Evolutionary conservation across 1,140 invertebrate species (phyloP).

Genomic region (Scaptomyza graminum): DNA sequence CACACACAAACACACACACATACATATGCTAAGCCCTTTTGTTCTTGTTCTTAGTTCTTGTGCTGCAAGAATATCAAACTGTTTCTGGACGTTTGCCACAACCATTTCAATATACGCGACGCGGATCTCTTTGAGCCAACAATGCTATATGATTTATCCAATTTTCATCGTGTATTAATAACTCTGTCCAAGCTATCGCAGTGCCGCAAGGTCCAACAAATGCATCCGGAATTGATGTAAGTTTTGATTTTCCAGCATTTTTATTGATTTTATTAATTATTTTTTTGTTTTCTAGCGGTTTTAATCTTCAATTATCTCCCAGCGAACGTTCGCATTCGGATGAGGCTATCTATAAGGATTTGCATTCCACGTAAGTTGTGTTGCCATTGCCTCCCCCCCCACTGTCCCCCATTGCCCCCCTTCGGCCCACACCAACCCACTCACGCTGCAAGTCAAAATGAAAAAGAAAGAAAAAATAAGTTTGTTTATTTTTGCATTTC

Average conservation of each 20-base stretch:
- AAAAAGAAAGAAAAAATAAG: too few relatives aligned
- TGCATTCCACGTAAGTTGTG: slow-evolving; percentile 88
- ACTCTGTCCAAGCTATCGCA: slow-evolving; percentile 94
- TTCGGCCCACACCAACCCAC: too few relatives aligned
- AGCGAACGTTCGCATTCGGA: slow-evolving; percentile 88
- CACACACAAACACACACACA: neutral
- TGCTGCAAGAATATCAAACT: slow-evolving; percentile 97
- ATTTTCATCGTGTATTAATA: slow-evolving; percentile 96
- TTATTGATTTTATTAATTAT: neutral
- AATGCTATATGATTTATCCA: slow-evolving; percentile 96
- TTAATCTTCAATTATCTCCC: slow-evolving; percentile 86
- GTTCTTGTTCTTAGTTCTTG: slow-evolving; percentile 89
- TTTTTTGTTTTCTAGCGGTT: slow-evolving; percentile 86
- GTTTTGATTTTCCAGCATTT: slow-evolving; percentile 74
- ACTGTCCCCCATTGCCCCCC: neutral
- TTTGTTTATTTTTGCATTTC: slow-evolving; percentile 36
- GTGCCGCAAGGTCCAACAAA: slow-evolving; percentile 87
- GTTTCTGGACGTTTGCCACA: slow-evolving; percentile 94
- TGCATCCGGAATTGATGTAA: slow-evolving; percentile 88
- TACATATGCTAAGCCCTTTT: neutral
- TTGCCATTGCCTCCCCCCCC: neutral
- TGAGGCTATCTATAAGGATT: slow-evolving; percentile 93
- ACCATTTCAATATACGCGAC: slow-evolving; percentile 91
- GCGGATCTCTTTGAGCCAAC: slow-evolving; percentile 95
- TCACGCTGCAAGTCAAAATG: slow-evolving; percentile 2